These are phyloP conservation scores for Trissolcus japonicus DNA, from an alignment of 2,888 invertebrate genomes.

Conservation along the genomic window DNA sequence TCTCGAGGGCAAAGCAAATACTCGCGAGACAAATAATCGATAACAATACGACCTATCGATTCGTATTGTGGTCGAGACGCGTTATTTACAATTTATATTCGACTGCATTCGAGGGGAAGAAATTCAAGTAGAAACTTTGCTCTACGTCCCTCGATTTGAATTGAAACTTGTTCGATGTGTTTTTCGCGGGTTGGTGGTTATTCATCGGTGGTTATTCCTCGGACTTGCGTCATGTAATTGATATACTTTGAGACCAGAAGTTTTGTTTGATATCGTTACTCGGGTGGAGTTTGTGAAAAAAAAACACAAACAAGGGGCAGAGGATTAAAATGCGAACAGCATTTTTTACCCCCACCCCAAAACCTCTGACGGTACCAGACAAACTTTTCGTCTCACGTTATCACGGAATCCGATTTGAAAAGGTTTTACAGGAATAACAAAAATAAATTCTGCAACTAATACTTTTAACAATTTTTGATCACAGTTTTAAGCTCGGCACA, in stretches of 20 bases:
- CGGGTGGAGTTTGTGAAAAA: no score
- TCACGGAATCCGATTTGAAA: no score
- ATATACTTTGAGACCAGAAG: constrained; percentile 24
- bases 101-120: constrained; percentile 47
- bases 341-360: no score
- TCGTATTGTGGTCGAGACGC: constrained; percentile 60
- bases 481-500: no score
- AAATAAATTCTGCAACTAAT: no score
- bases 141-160: constrained; percentile 70
- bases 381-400: no score
- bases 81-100: constrained; percentile 58
- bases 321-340: no score
- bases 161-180: constrained; percentile 75
- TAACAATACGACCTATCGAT: constrained; percentile 58
- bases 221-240: constrained; percentile 28
- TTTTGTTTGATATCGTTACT: no score
- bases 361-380: no score
- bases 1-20: constrained; percentile 50
- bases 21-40: constrained; percentile 60
- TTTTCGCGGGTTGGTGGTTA: constrained; percentile 12
- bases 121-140: constrained; percentile 63
- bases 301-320: no score
- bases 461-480: no score
- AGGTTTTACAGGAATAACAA: no score
- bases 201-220: constrained; percentile 37